Evolutionary conservation across 2,113 vertebrate species (phyloP), one percentile per base, ranked within the genome.

Genomic region (Oreochromis tanganicae): DNA sequence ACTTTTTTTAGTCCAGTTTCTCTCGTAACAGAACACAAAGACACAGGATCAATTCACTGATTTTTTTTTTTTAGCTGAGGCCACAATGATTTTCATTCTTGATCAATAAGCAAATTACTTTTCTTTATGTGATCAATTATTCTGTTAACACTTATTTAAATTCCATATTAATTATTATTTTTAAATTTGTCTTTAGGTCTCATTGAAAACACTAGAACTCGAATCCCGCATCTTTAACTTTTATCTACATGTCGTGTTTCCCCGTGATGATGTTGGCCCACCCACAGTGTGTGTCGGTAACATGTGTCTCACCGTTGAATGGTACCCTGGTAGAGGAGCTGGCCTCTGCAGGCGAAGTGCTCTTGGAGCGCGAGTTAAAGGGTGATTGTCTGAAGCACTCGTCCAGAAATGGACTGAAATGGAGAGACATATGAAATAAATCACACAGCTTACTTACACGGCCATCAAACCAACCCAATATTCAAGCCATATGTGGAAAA

Each of bases 361-460:
- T 98, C 97, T 98, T 99, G 93, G 98, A 97, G 94, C 96, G 97
- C 91, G 97, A 97, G 97, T 97, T 98, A 96, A 98, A 98, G 19
- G 98, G 98, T 97, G 98, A 99, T 99, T 99, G 98, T 99, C 98
- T 98, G 97, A 98, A 99, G 75, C 97, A 97, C 90, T 99, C 98
- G 93, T 99, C 98, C 97, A 99, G 97, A 96, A 97, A 99, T 81
- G 98, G 97, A 96, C 98, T 99, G 95, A 24, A 91, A 93, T 84
- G 71, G 57, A 41, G 63, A 91, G 61, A 85, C 32, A 83, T 5
- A 43, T 9, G 32, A 89, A 9, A 48, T 80, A 82, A 50, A 36
- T 92, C 19, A 79, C 50, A 13, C 4, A 21, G 79, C 75, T 10
- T 78, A 68, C 21, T 84, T 75, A 85, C 29, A 75, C 9, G 14